phyloP scores from a whole-genome alignment of 2,113 vertebrate genomes.

The Bubo bubo region DNA sequence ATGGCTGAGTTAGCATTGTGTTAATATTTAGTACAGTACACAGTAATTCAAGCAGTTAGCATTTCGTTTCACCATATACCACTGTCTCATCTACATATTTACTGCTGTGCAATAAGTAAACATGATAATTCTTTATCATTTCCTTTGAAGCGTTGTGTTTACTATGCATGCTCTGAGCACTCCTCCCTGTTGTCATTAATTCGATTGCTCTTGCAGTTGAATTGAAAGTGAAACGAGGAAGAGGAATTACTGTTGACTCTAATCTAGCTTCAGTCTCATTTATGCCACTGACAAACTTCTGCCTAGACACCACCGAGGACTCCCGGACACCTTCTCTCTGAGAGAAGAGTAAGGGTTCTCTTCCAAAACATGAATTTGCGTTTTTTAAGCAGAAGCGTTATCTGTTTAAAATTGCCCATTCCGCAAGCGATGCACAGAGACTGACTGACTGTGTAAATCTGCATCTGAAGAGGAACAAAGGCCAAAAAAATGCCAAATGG shows the following conservation, averaged over 20 bases:
- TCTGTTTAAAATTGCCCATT: neutral
- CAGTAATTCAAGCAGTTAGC: constrained; percentile 34
- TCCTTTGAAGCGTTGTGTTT: neutral
- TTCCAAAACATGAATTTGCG: neutral
- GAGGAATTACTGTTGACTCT: neutral
- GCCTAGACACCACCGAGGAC: neutral
- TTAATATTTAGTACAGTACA: constrained; percentile 17
- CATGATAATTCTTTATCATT: constrained; percentile 28
- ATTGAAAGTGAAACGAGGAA: neutral
- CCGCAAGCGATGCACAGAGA: neutral
- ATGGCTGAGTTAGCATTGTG: constrained; percentile 35
- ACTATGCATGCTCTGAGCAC: neutral
- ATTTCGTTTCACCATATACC: neutral
- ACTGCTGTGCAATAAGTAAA: constrained; percentile 11
- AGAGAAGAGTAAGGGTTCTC: neutral
- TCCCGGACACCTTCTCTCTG: neutral
- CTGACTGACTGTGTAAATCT: neutral
- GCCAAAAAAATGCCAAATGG: neutral
- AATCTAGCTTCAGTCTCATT: neutral
- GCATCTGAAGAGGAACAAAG: neutral
- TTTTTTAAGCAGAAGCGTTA: neutral
- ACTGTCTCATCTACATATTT: constrained; percentile 49
- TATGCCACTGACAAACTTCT: neutral
- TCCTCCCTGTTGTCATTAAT: constrained; percentile 31
- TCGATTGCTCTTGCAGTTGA: constrained; percentile 1